phyloP scores from a whole-genome alignment of 2,113 vertebrate species.

The Zosterops pallidus region DNA sequence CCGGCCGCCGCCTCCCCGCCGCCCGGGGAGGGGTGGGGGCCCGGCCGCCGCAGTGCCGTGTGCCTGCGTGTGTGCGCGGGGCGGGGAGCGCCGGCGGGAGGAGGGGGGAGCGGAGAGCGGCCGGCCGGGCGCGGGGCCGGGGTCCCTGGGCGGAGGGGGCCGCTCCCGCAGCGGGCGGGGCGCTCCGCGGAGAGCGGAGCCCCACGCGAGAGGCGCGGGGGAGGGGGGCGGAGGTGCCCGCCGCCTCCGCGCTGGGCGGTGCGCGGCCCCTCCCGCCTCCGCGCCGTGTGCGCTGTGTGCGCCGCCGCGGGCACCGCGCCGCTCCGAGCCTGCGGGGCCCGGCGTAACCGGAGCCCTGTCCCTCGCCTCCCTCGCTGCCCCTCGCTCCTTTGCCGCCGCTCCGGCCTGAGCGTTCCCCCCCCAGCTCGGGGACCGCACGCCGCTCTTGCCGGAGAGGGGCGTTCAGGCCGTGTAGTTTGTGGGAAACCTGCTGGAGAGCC shows the following conservation, averaged over 20 bases:
- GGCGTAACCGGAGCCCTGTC: conserved; percentile 4
- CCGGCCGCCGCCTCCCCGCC: too few species aligned
- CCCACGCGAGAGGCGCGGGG: neutral
- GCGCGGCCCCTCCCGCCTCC: neutral
- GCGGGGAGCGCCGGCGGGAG: too few species aligned
- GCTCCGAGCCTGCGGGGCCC: neutral
- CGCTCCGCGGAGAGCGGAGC: neutral
- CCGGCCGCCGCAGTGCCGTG: too few species aligned
- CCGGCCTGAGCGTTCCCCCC: neutral
- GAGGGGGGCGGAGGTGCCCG: neutral
- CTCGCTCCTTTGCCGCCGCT: neutral
- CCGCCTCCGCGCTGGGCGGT: neutral
- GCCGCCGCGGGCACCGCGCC: neutral
- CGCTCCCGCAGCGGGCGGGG: neutral
- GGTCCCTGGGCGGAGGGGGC: neutral
- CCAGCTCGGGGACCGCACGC: neutral
- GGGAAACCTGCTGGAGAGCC: neutral
- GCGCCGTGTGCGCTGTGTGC: neutral
- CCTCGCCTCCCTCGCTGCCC: neutral
- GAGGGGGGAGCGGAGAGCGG: too few species aligned
- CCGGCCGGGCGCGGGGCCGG: too few species aligned
- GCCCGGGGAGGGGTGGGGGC: too few species aligned
- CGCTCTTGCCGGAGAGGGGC: neutral
- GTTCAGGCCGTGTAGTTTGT: neutral
- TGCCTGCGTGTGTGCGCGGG: too few species aligned